A percentile compares a stretch with the other conserved stretches of the same genome.
These are phyloP conservation scores for Drosophila niveifrons DNA, from an alignment of 2,888 invertebrate genomes.

Conservation along the genomic window DNA sequence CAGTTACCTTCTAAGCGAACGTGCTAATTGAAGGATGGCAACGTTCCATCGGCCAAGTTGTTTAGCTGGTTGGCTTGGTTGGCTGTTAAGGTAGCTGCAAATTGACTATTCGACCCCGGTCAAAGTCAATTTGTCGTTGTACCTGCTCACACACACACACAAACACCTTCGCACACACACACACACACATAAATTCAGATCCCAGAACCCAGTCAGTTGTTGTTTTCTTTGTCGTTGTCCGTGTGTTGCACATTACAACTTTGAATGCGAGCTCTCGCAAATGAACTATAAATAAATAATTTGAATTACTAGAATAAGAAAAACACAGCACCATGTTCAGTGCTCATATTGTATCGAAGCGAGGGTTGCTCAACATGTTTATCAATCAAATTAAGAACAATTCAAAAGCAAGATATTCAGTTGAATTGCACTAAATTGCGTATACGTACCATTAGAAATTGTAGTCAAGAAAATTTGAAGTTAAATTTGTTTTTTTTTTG, in stretches of 20 bases:
- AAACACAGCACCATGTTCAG: conserved; percentile 18
- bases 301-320: conserved; percentile 63
- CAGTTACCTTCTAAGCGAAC: conserved; percentile 42
- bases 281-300: conserved; percentile 80
- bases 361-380: conserved; percentile 24
- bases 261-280: conserved; percentile 76
- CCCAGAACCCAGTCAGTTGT: conserved; percentile 14
- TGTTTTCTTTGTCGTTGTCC: conserved; percentile 16
- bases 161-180: conserved; percentile 19
- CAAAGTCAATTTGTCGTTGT: conserved; percentile 68
- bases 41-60: conserved; percentile 28
- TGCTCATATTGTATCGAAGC: conserved; percentile 13
- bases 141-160: conserved; percentile 36
- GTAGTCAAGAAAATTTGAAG: no score
- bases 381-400: neutral
- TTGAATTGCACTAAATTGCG: no score
- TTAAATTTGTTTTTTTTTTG: no score
- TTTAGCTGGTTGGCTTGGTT: conserved; percentile 31
- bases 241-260: conserved; percentile 58
- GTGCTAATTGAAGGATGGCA: conserved; percentile 65
- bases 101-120: conserved; percentile 37
- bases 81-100: conserved; percentile 25
- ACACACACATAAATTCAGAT: conserved; percentile 53
- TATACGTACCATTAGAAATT: no score
- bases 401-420: no score